Base-by-base conservation (phyloP, 2,113 vertebrate genomes). In the Lepus timidus region DNA sequence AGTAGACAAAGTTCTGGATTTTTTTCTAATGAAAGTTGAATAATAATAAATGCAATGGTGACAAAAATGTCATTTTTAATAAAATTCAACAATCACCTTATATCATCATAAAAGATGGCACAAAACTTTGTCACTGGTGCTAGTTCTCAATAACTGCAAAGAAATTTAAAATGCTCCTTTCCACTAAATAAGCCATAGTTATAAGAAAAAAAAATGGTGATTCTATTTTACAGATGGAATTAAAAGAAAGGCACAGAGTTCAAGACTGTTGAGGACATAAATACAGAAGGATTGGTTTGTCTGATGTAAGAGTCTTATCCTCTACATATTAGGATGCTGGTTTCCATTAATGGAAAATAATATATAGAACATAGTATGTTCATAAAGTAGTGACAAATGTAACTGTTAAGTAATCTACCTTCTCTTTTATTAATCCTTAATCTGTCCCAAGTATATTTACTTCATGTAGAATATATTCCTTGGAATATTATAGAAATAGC, bases 201-300 rank as follows among this genome's bases (percentile, higher is more conserved):
- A 1, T 78, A 80, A 84, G 91, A 51, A 73, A 92, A 87, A 87
- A 65, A 84, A 75, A 52, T 33, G 44, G 29, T 29, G 89, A 52
- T 52, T 94, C 65, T 95, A 25, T 71, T 82, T 95, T 84, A 89
- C 23, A 95, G 23, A 36, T 90, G 65, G 12, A 91, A 89, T 86
- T 75, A 55, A 20, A 31, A 80, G 65, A 27, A 58, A 71, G 1
- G 52, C 55, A 68, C 20, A 76, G 62, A 76, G 64, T 52, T 91
- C 44, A 75, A 94, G 76, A 78, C 11, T 83, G 33, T 64, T 52
- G 25, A 83, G 52, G 61, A 25, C 31, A 6, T 33, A 64, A 17
- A 71, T 29, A 16, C 16, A 52, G 20, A 85, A 82, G 9, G 62
- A 31, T 58, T 83, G 8, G 23, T 62, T 86, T 86, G 78, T 51